Evolutionary conservation across 2,113 vertebrate species (phyloP).

Genomic region (Globicephala melas): DNA sequence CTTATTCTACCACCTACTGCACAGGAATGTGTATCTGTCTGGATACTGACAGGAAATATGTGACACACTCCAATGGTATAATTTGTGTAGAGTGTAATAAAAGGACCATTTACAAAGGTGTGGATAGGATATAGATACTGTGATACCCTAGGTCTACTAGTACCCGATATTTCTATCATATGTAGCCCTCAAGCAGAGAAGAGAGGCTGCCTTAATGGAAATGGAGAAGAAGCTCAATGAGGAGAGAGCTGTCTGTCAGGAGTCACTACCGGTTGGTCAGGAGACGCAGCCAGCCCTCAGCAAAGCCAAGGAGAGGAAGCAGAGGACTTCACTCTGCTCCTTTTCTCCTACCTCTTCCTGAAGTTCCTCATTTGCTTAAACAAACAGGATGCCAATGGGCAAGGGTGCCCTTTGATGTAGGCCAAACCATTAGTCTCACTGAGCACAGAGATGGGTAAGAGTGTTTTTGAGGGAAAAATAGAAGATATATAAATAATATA

Average conservation of each 20-base stretch:
- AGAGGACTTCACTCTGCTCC: not conserved
- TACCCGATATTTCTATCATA: not conserved
- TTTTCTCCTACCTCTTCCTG: not conserved
- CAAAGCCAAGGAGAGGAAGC: not conserved
- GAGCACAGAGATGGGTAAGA: not conserved
- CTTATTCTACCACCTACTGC: not conserved
- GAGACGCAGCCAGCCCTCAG: not conserved
- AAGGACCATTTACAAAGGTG: not conserved
- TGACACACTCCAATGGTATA: not conserved
- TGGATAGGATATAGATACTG: not conserved
- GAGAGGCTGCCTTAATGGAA: not conserved
- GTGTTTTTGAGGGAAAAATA: not conserved
- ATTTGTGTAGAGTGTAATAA: not conserved
- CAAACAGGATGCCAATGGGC: not conserved
- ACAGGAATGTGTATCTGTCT: not conserved
- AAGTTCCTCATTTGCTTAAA: not conserved
- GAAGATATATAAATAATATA: not conserved
- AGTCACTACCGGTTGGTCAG: not conserved
- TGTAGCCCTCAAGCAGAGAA: not conserved
- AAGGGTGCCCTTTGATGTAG: not conserved
- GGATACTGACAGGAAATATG: not conserved
- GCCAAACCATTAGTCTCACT: not conserved
- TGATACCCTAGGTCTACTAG: not conserved
- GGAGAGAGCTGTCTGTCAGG: not conserved
- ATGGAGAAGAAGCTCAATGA: not conserved